A percentile compares a stretch with the other conserved stretches of the same genome.
Conservation (phyloP, 2,888 invertebrate species). For the Seira sanloemensis region DNA sequence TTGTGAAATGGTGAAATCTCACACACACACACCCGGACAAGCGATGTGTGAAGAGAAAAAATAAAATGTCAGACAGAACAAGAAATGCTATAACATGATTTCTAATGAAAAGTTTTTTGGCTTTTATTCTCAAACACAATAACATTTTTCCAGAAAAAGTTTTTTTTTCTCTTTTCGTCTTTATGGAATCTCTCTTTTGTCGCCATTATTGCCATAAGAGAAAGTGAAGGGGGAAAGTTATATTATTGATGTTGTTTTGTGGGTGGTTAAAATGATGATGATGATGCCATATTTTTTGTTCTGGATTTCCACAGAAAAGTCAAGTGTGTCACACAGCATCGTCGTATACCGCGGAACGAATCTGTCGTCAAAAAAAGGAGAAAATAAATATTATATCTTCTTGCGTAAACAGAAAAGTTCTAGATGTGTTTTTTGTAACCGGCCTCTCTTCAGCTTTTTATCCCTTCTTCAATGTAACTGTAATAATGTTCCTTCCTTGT, state of each 20-base stretch:
- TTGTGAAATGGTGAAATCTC: background rate
- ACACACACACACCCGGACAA: background rate
- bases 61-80: background rate
- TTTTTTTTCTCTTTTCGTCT: background rate
- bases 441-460: background rate
- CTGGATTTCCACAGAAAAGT: background rate
- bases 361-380: background rate
- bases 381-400: background rate
- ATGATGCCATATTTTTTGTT: background rate
- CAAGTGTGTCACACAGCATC: background rate
- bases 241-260: background rate
- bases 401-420: background rate
- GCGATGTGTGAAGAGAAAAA: background rate
- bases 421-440: background rate
- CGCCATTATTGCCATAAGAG: background rate
- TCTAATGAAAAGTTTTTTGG: background rate
- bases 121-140: background rate
- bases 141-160: background rate
- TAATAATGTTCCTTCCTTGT: background rate
- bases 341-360: background rate
- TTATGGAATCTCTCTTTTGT: background rate
- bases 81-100: too few species aligned
- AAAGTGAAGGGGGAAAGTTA: background rate
- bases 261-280: background rate
- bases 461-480: background rate